Evolutionary conservation across 2,888 invertebrate genomes (phyloP).

Genomic region (Oligia strigilis): DNA sequence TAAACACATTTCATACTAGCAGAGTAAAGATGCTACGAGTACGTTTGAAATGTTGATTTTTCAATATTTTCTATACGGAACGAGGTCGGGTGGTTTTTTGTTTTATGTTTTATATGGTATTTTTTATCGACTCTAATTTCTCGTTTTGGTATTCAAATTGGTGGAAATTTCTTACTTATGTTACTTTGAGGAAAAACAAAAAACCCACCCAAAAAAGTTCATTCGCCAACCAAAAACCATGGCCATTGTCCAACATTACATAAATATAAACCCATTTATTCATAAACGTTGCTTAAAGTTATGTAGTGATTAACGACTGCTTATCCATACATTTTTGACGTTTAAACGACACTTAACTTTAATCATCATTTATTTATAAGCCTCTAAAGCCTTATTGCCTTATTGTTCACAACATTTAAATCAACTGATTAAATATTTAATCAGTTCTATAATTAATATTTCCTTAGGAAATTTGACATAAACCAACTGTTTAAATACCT

Average conservation of each 20-base stretch:
- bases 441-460: too few relatives aligned
- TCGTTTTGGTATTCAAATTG: neutral
- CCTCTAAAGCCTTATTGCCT: too few relatives aligned
- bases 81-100: neutral
- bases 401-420: too few relatives aligned
- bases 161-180: neutral
- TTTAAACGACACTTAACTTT: neutral
- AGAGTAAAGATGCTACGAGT: conserved; percentile 43
- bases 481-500: too few relatives aligned
- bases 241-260: neutral
- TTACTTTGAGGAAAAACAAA: neutral
- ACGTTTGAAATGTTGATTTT: conserved; percentile 53
- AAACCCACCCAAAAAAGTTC: neutral
- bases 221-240: neutral
- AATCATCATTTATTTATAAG: neutral
- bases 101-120: neutral
- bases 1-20: conserved; percentile 73
- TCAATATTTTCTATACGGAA: conserved; percentile 29
- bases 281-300: neutral
- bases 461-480: too few relatives aligned
- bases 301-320: neutral
- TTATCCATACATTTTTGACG: neutral
- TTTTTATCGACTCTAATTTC: conserved; percentile 1
- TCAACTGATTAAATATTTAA: too few relatives aligned
- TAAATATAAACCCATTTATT: neutral